A percentile compares a stretch with the other conserved stretches of the same genome.
These are phyloP conservation scores for Cebidichthys violaceus DNA, from an alignment of 2,113 vertebrate species.

Conservation along the genomic window DNA sequence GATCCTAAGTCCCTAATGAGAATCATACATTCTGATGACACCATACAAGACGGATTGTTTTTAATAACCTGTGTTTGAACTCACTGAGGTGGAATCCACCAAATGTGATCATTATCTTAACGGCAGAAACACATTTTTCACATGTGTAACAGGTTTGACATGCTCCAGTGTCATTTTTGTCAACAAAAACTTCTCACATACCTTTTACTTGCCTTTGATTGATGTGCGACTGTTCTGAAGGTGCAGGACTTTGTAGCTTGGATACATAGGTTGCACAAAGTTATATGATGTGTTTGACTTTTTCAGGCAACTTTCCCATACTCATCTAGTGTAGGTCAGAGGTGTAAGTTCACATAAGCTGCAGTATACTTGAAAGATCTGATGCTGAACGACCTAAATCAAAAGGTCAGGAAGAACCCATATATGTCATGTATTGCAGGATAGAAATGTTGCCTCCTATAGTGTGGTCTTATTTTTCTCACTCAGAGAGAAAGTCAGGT, in stretches of 20 bases:
- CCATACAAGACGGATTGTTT: slow-evolving; percentile 24
- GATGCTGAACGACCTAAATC: not conserved
- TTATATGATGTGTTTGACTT: not conserved
- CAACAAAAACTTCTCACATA: not conserved
- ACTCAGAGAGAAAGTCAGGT: not conserved
- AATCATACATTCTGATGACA: slow-evolving; percentile 33
- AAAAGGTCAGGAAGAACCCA: slow-evolving; percentile 10
- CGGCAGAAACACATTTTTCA: not conserved
- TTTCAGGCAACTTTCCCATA: not conserved
- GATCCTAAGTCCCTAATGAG: slow-evolving; percentile 23
- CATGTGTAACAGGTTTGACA: not conserved
- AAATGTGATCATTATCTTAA: not conserved
- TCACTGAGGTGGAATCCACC: not conserved
- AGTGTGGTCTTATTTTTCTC: not conserved
- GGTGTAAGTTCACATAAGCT: not conserved
- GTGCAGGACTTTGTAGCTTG: not conserved
- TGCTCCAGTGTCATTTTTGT: not conserved
- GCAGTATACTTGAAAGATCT: not conserved
- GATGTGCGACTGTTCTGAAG: not conserved
- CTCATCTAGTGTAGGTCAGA: not conserved
- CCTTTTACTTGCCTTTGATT: not conserved
- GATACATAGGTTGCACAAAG: not conserved
- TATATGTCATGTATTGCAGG: not conserved
- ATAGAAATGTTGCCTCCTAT: not conserved
- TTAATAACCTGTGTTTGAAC: slow-evolving; percentile 36